These are phyloP conservation scores for Cercopithecus neglectus DNA, from an alignment of 2,797 vertebrate species.

Conservation along the genomic window DNA sequence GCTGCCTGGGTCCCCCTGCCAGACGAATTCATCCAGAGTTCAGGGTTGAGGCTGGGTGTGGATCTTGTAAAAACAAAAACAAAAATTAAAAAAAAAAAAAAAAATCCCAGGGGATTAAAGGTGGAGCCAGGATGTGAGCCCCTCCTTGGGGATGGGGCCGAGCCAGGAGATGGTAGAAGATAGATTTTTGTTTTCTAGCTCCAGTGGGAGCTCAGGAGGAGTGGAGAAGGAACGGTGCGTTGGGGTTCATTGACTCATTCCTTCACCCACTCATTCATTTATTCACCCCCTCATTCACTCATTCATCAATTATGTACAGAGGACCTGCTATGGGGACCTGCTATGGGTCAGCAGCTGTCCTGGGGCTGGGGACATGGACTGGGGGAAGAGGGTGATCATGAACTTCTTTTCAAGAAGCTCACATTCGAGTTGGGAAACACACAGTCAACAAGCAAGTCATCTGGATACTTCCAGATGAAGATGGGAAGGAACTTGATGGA, in stretches of 20 bases:
- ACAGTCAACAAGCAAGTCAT: too few species aligned
- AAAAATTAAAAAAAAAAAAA: neutral
- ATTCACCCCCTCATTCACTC: too few species aligned
- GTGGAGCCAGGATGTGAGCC: neutral
- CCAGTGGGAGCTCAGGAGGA: neutral
- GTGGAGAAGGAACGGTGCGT: neutral
- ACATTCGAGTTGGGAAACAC: neutral
- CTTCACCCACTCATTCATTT: neutral
- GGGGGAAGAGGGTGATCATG: neutral
- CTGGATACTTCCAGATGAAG: neutral
- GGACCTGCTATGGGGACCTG: rapidly evolving
- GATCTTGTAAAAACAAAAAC: neutral
- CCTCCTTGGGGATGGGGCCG: neutral
- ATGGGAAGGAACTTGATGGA: neutral
- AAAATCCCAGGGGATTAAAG: neutral
- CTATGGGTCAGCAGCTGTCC: neutral
- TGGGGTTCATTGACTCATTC: neutral
- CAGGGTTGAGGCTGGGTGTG: rapidly evolving
- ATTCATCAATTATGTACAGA: rapidly evolving
- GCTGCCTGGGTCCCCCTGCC: neutral
- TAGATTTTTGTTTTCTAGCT: neutral
- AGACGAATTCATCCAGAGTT: neutral
- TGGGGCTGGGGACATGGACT: neutral
- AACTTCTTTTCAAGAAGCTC: neutral
- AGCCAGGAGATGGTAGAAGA: neutral